Evolutionary conservation across 2,113 vertebrate genomes (phyloP).

Genomic region (Empidonax traillii): DNA sequence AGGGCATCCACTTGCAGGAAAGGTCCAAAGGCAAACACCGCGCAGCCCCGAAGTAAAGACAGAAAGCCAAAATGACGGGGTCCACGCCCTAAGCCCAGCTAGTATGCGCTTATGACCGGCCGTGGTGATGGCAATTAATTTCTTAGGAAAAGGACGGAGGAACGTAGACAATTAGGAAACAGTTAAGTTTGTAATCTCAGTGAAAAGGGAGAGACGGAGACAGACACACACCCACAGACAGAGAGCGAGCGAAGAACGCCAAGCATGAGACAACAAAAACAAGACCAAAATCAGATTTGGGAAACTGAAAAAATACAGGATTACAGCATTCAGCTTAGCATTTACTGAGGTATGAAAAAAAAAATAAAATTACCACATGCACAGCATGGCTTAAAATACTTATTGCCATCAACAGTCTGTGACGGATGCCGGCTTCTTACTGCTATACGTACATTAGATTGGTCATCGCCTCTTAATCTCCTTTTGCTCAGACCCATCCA

Average conservation of each 20-base stretch:
- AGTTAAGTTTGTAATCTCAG: constrained; percentile 33
- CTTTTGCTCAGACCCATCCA: constrained; percentile 66
- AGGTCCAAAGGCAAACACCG: constrained; percentile 52
- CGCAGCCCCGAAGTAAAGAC: neutral
- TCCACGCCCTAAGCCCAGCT: neutral
- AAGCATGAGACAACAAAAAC: constrained; percentile 39
- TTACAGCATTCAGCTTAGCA: constrained; percentile 13
- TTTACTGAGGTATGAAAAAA: constrained; percentile 21
- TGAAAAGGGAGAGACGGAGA: constrained; percentile 8
- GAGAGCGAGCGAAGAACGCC: neutral
- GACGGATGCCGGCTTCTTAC: constrained; percentile 43
- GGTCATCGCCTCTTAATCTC: constrained; percentile 64
- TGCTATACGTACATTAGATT: constrained; percentile 56
- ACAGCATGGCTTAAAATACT: constrained; percentile 52
- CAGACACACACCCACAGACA: constrained; percentile 49
- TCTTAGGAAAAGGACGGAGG: neutral
- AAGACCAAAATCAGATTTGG: constrained; percentile 42
- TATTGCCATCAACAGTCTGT: constrained; percentile 53
- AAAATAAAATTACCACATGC: neutral
- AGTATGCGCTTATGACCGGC: neutral
- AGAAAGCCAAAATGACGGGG: neutral
- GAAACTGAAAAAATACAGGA: constrained; percentile 34
- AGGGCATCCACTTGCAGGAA: constrained; percentile 14
- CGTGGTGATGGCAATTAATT: neutral
- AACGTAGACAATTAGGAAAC: constrained; percentile 46